phyloP scores from a whole-genome alignment of 1,140 invertebrate species.

The Scaptomyza montana region DNA sequence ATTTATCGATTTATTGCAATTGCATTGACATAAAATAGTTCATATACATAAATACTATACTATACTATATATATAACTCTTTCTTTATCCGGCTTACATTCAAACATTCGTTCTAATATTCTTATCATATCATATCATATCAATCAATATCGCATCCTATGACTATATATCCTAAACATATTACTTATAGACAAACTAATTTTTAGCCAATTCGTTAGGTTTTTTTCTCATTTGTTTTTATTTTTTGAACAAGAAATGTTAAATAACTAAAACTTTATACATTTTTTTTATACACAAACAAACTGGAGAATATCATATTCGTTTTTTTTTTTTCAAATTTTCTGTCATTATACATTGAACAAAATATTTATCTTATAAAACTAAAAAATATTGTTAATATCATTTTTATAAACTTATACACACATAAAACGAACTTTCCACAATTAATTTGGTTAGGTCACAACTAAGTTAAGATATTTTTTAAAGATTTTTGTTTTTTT shows the following conservation, averaged over 20 bases:
- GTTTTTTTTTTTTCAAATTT: background rate
- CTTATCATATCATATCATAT: conserved; percentile 22
- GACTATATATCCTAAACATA: conserved; percentile 46
- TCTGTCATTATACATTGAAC: conserved; percentile 14
- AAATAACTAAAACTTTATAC: conserved; percentile 73
- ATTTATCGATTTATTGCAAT: conserved; percentile 9
- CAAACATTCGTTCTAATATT: conserved; percentile 41
- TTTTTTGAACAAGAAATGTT: conserved; percentile 54
- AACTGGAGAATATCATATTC: conserved; percentile 23
- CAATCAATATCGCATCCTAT: conserved; percentile 58
- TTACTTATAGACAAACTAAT: conserved; percentile 49
- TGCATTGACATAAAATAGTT: conserved; percentile 66
- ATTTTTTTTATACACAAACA: conserved; percentile 56
- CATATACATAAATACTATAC: conserved; percentile 28
- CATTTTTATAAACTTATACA: conserved; percentile 8
- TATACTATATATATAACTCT: conserved; percentile 33
- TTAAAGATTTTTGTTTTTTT: background rate
- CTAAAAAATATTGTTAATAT: conserved; percentile 26
- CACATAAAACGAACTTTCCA: conserved; percentile 6
- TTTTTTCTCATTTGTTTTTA: conserved; percentile 38
- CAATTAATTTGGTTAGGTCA: conserved; percentile 47
- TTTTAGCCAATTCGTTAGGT: conserved; percentile 55
- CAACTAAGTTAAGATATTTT: conserved; percentile 34
- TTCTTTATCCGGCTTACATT: conserved; percentile 47
- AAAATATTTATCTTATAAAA: background rate